A percentile compares a stretch with the other conserved stretches of the same genome.
Evolutionary conservation across 1,140 invertebrate genomes (phyloP).

Genomic region (Trachelipus rathkii): DNA sequence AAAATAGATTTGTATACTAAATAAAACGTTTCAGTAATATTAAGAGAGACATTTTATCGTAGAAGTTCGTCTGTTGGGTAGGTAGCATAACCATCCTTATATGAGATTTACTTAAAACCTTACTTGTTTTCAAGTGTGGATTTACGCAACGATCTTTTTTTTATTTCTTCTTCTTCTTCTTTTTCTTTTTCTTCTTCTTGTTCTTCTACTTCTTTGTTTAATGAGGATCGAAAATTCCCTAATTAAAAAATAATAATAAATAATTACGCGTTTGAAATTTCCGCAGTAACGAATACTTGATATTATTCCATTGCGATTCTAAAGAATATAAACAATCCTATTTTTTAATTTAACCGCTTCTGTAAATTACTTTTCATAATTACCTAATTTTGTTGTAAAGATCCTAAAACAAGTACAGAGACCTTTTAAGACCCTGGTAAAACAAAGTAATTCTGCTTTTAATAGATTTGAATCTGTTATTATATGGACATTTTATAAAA

Average conservation of each 20-base stretch:
- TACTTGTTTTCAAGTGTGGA: constrained; percentile 4
- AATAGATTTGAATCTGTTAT: not conserved
- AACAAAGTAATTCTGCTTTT: not conserved
- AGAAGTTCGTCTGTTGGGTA: not conserved
- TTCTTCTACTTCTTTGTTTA: no score
- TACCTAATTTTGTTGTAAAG: not conserved
- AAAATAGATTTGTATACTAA: not conserved
- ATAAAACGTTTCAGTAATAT: not conserved
- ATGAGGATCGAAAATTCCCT: no score
- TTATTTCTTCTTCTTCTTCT: not conserved
- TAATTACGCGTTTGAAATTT: not conserved
- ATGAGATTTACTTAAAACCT: not conserved
- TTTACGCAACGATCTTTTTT: not conserved
- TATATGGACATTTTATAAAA: not conserved
- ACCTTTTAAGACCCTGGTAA: constrained; percentile 3
- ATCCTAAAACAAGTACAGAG: not conserved
- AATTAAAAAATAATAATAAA: not conserved
- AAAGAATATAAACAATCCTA: not conserved
- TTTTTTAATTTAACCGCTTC: not conserved
- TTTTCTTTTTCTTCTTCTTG: not conserved
- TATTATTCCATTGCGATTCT: no score
- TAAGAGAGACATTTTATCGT: not conserved
- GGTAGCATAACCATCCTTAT: not conserved
- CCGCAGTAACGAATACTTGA: not conserved
- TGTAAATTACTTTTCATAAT: not conserved